A percentile compares a stretch with the other conserved stretches of the same genome.
These are phyloP conservation scores for Neotoma lepida DNA, from an alignment of 2,113 vertebrate genomes.

Conservation along the genomic window DNA sequence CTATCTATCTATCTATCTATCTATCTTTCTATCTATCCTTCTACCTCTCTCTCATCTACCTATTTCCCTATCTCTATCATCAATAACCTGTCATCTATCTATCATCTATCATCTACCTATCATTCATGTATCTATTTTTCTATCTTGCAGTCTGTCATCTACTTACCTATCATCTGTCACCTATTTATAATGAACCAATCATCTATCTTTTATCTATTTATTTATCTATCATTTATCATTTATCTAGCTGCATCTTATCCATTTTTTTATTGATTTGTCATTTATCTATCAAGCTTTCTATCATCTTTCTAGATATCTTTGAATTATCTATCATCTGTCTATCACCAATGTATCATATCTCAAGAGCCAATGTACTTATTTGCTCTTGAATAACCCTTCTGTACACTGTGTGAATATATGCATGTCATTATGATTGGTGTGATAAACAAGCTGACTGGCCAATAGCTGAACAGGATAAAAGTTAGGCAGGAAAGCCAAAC, in stretches of 20 bases:
- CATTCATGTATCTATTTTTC: neutral
- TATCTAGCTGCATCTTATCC: neutral
- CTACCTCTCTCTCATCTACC: neutral
- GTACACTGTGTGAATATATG: no score
- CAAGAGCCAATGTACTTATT: neutral
- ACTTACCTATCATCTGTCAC: neutral
- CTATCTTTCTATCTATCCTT: neutral
- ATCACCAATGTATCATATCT: neutral
- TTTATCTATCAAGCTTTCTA: neutral
- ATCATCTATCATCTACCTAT: neutral
- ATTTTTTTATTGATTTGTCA: neutral
- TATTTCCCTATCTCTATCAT: neutral
- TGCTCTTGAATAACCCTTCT: no score
- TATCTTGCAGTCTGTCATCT: neutral
- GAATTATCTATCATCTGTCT: neutral
- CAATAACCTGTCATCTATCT: neutral
- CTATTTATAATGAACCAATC: neutral
- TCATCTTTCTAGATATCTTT: neutral
- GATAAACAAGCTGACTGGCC: no score
- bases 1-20: neutral
- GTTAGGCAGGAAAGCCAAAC: no score
- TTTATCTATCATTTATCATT: neutral
- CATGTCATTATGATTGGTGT: no score
- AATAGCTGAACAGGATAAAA: no score
- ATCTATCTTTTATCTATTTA: neutral